Percentiles rank a stretch among this genome's conserved stretches.
These are phyloP conservation scores for Rhopilema esculentum DNA, from an alignment of 30 jellyfish, hydroid and myxozoan genomes.

Conservation along the genomic window DNA sequence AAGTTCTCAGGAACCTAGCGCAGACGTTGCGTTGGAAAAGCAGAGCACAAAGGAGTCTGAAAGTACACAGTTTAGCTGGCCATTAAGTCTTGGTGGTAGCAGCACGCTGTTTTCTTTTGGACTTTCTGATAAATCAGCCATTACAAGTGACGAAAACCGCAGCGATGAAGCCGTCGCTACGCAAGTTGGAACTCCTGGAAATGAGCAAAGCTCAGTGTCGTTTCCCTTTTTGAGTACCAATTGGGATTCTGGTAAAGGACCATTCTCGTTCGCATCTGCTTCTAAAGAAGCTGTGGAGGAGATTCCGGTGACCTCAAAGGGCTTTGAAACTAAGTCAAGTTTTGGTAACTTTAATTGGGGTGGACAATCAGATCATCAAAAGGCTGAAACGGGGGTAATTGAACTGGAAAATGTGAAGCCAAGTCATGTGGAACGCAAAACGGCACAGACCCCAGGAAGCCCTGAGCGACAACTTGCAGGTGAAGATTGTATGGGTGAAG, in stretches of 20 bases:
- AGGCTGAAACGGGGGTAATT: background rate
- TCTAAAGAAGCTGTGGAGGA: conserved; percentile 26
- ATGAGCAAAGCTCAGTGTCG: background rate
- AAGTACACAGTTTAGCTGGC: conserved; percentile 12
- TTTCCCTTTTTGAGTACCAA: conserved; percentile 13
- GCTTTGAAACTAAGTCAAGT: background rate
- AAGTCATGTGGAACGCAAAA: background rate
- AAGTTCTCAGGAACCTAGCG: background rate
- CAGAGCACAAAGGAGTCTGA: background rate
- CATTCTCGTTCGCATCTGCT: conserved; percentile 5
- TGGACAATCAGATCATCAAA: background rate
- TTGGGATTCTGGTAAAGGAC: conserved; percentile 9
- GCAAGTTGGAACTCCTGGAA: background rate
- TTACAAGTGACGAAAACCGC: background rate
- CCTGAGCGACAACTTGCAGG: conserved; percentile 6
- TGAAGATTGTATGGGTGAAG: conserved; percentile 26
- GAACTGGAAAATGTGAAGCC: background rate
- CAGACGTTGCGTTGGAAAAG: background rate
- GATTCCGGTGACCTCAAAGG: background rate
- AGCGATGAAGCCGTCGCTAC: background rate
- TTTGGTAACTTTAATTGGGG: background rate
- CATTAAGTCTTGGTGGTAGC: background rate
- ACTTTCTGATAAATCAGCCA: background rate
- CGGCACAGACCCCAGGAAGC: background rate
- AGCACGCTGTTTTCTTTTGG: background rate